Base-by-base conservation (phyloP, 64 coral and sea anemone species). In the Pocillopora damicornis region DNA sequence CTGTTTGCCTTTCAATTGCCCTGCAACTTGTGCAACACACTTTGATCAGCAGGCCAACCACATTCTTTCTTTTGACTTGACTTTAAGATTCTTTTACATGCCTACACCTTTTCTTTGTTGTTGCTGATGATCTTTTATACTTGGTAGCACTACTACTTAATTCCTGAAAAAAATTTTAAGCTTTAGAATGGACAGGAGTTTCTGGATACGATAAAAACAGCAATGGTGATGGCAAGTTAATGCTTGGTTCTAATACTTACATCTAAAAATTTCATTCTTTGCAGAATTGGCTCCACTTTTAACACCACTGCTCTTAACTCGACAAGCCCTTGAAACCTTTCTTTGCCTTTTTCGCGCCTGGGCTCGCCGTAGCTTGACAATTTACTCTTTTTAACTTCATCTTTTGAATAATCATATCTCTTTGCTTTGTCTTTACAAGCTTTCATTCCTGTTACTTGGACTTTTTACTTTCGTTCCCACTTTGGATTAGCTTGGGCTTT, bases 391-490 rank as follows among this genome's bases (percentile, higher is more conserved):
- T 38, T 83, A 68, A 37, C 14, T 42, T 63, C 15, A n/a, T 37
- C 81, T 85, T 71, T 71, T 10, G 20, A 71, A 71, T 30, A 23
- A 25, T 71, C 67, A 71, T 71, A n/a, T 23, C 20, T 23, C 67
- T 71, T 71, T 71, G 25, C 67, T 71, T 73, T 85, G 81, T 20
- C 65, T 73, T 73, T 72, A 73, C 38, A 26, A n/a, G 35, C 80
- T 82, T 82, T 82, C 61, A 36, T 26, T 66, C 72, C 81, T 72
- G 71, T 73, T 58, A 85, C 81, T 85, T 85, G 81, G 15, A 65
- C 81, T 38, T 85, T 85, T 72, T 26, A 58, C 64, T 58, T 71
- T 71, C 81, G 34, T 85, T 85, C 23, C 81, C 81, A 73, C 22
- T 20, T 26, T 71, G 81, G 81, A 57, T 58, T 85, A 56, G 64